A percentile compares a stretch with the other conserved stretches of the same genome.
Conservation (phyloP, 2,797 vertebrate genomes). For the Peromyscus aztecus region DNA sequence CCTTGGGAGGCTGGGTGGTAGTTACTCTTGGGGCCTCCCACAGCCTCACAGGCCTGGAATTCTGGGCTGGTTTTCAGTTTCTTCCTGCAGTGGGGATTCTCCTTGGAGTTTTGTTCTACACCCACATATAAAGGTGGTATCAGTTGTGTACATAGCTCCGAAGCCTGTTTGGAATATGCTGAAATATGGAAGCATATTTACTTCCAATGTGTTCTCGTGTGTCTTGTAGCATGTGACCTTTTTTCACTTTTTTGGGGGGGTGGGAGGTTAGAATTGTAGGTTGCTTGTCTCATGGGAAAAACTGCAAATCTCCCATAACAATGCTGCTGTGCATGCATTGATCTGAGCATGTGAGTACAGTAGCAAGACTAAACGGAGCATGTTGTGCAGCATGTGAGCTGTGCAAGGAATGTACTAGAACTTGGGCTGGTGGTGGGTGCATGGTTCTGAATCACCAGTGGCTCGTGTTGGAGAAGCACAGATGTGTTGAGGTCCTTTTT, state of each 20-base stretch:
- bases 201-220: background rate
- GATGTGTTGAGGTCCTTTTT: accelerated
- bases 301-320: background rate
- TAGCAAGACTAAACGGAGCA: accelerated
- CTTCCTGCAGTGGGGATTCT: constrained; percentile 33
- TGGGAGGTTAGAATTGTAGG: background rate
- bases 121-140: constrained; percentile 44
- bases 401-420: accelerated
- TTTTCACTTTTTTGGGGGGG: background rate
- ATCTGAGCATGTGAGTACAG: accelerated
- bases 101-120: constrained; percentile 49
- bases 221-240: background rate
- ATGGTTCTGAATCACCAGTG: background rate
- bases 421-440: accelerated
- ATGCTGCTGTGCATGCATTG: accelerated
- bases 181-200: background rate
- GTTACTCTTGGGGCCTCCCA: constrained; percentile 68
- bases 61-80: constrained; percentile 55
- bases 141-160: constrained; percentile 55
- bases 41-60: constrained; percentile 75
- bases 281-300: background rate
- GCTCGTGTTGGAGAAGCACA: accelerated
- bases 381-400: accelerated
- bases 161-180: background rate
- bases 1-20: constrained; percentile 68